Percentiles rank a stretch among this genome's conserved stretches.
These are phyloP conservation scores for Lepisosteus oculatus DNA, from an alignment of 2,113 vertebrate genomes.

Conservation along the genomic window DNA sequence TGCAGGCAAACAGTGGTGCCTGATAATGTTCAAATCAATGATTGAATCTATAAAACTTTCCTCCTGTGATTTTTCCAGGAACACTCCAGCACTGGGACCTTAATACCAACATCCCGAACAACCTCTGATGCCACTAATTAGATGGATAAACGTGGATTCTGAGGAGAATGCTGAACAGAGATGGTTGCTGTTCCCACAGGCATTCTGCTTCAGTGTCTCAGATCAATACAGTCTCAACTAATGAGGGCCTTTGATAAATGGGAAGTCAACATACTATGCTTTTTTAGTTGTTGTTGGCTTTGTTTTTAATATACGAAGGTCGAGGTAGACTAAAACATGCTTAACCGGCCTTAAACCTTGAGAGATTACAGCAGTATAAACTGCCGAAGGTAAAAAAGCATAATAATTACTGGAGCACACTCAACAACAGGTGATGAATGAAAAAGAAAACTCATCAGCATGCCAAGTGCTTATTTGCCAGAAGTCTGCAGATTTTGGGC, in stretches of 20 bases:
- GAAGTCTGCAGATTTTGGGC: too few species aligned
- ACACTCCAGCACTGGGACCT: background rate
- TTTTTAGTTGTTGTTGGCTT: background rate
- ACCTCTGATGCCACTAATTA: conserved; percentile 39
- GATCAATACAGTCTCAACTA: conserved; percentile 53
- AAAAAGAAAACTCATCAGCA: too few species aligned
- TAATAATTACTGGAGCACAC: too few species aligned
- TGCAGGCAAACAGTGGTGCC: background rate
- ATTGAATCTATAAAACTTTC: conserved; percentile 15
- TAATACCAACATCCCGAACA: conserved; percentile 16
- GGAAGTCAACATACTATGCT: conserved; percentile 39
- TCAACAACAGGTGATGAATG: too few species aligned
- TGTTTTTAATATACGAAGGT: too few species aligned
- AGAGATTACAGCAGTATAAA: too few species aligned
- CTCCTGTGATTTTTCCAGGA: background rate
- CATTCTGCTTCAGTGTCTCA: conserved; percentile 18
- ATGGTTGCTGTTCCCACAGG: conserved; percentile 31
- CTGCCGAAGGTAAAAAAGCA: too few species aligned
- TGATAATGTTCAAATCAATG: conserved; percentile 24
- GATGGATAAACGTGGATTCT: conserved; percentile 12
- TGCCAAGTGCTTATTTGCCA: too few species aligned
- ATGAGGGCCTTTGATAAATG: conserved; percentile 53
- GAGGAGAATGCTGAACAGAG: conserved; percentile 27
- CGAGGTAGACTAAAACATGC: too few species aligned
- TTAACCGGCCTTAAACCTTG: too few species aligned